Evolutionary conservation across 2,888 invertebrate species (phyloP).

Genomic region (Calephelis perditalis): DNA sequence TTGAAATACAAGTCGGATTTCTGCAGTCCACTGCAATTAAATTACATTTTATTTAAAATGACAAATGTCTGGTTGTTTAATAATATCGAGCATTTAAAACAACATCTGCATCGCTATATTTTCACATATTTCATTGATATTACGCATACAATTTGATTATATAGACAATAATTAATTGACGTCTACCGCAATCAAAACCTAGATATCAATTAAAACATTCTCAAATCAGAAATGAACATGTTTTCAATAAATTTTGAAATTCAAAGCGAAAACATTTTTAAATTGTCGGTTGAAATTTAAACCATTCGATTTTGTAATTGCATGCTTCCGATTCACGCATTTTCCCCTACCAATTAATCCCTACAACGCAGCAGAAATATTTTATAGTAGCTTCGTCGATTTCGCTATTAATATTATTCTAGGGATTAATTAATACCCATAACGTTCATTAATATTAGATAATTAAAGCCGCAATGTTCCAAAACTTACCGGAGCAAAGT

Average conservation of each 20-base stretch:
- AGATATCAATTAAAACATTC: constrained; percentile 2
- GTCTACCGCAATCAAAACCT: background rate
- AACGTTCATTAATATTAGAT: constrained; percentile 76
- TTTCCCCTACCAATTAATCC: constrained; percentile 32
- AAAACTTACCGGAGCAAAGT: constrained; percentile 74
- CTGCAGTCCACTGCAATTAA: too few relatives aligned
- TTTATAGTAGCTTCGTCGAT: constrained; percentile 35
- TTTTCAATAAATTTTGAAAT: background rate
- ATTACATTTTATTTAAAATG: too few relatives aligned
- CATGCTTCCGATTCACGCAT: constrained; percentile 17
- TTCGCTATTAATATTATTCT: constrained; percentile 57
- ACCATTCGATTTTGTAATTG: constrained; percentile 12
- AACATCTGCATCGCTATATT: too few relatives aligned
- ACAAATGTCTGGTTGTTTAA: too few relatives aligned
- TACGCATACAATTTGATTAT: too few relatives aligned
- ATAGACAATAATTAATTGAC: too few relatives aligned
- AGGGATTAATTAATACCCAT: constrained; percentile 73
- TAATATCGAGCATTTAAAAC: too few relatives aligned
- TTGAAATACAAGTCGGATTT: too few relatives aligned
- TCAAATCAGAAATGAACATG: background rate
- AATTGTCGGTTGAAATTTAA: constrained; percentile 13
- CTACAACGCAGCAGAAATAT: constrained; percentile 12
- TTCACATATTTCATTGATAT: too few relatives aligned
- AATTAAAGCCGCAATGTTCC: constrained; percentile 76
- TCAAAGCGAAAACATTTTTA: background rate